Conservation (phyloP, 2,113 vertebrate species). For the Strix uralensis region DNA sequence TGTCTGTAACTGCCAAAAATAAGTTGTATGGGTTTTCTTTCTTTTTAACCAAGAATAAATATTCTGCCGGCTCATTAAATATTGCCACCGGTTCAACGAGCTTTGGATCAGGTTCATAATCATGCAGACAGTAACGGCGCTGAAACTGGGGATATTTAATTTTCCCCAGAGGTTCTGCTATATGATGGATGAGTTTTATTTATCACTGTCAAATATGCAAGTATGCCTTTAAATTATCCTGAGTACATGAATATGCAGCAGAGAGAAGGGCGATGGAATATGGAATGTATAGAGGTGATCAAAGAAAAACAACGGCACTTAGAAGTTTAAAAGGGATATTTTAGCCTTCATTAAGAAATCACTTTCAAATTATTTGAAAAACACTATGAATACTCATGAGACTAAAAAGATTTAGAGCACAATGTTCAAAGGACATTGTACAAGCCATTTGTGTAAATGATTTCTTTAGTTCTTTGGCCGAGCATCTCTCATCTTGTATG, state of each 20-base stretch:
- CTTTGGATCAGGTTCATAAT: background rate
- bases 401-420: slow-evolving; percentile 33
- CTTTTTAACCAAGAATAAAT: background rate
- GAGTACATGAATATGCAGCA: slow-evolving; percentile 56
- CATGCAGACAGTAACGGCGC: background rate
- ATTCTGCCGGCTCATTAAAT: background rate
- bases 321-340: slow-evolving; percentile 58
- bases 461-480: background rate
- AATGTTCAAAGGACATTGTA: slow-evolving; percentile 9
- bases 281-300: slow-evolving; percentile 38
- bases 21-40: background rate
- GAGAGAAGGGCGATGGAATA: slow-evolving; percentile 7
- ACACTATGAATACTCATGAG: slow-evolving; percentile 55
- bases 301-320: slow-evolving; percentile 47
- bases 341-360: slow-evolving; percentile 51
- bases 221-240: slow-evolving; percentile 47
- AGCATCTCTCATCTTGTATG: background rate
- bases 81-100: background rate
- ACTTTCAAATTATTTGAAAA: slow-evolving; percentile 41
- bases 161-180: slow-evolving; percentile 40
- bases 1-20: background rate
- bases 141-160: background rate
- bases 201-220: slow-evolving; percentile 45
- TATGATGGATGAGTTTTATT: slow-evolving; percentile 57
- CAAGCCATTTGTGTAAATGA: slow-evolving; percentile 24